Base-by-base conservation (phyloP, 2,113 vertebrate species). In the Chloropsis cyanopogon region DNA sequence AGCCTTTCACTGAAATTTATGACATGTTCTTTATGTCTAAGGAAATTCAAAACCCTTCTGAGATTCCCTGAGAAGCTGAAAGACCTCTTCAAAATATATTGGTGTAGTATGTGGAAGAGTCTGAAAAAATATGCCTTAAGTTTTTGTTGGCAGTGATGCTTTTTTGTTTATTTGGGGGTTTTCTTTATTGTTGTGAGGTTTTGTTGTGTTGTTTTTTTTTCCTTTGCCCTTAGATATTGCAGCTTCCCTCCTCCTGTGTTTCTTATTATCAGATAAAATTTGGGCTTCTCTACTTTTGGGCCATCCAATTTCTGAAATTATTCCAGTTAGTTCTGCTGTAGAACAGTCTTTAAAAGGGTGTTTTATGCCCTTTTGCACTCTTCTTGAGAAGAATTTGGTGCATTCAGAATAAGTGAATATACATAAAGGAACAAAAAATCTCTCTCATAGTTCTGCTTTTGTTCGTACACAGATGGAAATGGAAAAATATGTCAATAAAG, bases 1-100 rank as follows among this genome's bases (percentile, higher is more conserved):
- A 85, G 41, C 11, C 3, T 59, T 92, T 95, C 85, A 92, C 3
- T 60, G 71, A 95, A 91, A 76, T 86, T 66, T 96, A 77, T 96
- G 73, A 88, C 92, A 97, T 86, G 61, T 15, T 97, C 49, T 97
- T 93, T 80, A 82, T 12, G 20, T 66, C 68, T 90, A 92, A 90
- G 15, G n/a, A 96, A 97, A 94, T 96, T 92, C 85, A 90, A 96
- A 97, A 91, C 33, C 37, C 25, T 83, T 93, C 76, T 79, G 65
- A 97, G 73, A 96, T 80, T 86, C 86, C 64, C 66, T 93, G 47
- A 95, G 71, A 18, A 90, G 44, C 39, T 68, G 42, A 88, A 76
- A 97, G 69, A 65, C 86, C 82, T 79, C 53, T 95, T 96, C 61
- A 96, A 96, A 97, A 92, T 25, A 91, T 91, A 86, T 31, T 76